phyloP scores from a whole-genome alignment of 2,797 vertebrate species.

The Lutjanus campechanus region DNA sequence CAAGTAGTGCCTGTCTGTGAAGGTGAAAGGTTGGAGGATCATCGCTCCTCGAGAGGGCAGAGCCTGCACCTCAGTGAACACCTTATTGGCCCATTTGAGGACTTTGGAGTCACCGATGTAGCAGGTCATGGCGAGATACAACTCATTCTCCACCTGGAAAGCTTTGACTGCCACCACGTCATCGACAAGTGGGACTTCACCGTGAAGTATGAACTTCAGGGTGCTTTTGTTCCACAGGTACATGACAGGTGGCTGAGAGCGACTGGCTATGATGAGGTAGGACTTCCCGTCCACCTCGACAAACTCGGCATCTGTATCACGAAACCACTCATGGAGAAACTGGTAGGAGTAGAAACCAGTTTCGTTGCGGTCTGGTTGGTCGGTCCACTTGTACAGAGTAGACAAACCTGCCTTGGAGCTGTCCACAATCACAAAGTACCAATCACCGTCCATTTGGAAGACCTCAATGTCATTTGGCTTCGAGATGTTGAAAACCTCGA shows the following conservation, averaged over 20 bases:
- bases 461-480: conserved; percentile 98
- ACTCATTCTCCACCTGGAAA: conserved; percentile 88
- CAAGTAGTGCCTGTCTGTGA: conserved; percentile 92
- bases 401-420: conserved; percentile 97
- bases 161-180: conserved; percentile 95
- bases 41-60: conserved; percentile 96
- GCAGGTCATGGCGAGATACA: conserved; percentile 93
- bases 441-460: conserved; percentile 93
- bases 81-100: conserved; percentile 93
- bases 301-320: conserved; percentile 95
- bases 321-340: conserved; percentile 97
- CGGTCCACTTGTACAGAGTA: conserved; percentile 95
- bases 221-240: conserved; percentile 95
- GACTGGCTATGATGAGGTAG: conserved; percentile 93
- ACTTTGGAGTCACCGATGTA: conserved; percentile 98
- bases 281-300: conserved; percentile 92
- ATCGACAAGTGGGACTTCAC: conserved; percentile 92
- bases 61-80: conserved; percentile 94
- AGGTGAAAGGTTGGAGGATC: conserved; percentile 94
- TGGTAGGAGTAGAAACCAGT: conserved; percentile 97
- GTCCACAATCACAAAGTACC: conserved; percentile 96
- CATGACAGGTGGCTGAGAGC: conserved; percentile 94
- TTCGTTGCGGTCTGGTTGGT: conserved; percentile 84
- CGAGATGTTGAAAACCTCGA: conserved; percentile 96
- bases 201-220: conserved; percentile 91